phyloP scores from a whole-genome alignment of 2,888 invertebrate genomes.

The Drosophila emarginata region DNA sequence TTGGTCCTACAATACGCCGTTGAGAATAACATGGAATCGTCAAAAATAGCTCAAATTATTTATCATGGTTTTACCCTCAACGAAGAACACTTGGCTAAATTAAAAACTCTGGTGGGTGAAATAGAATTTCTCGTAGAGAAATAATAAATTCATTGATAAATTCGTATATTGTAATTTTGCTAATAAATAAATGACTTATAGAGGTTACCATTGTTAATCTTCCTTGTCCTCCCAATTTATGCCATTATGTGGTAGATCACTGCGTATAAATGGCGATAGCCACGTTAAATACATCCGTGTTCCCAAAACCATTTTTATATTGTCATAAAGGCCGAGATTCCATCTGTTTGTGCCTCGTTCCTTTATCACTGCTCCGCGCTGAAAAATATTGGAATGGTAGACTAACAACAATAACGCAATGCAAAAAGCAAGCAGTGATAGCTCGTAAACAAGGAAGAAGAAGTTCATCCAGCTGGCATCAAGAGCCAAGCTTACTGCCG shows the following conservation, averaged over 20 bases:
- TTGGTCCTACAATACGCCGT: constrained; percentile 84
- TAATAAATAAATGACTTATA: constrained; percentile 21
- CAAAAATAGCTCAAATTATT: constrained; percentile 66
- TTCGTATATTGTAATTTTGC: constrained; percentile 20
- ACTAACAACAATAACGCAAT: constrained; percentile 87
- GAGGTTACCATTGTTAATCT: constrained; percentile 28
- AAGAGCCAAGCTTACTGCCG: constrained; percentile 87
- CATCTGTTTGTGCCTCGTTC: constrained; percentile 85
- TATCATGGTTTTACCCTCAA: constrained; percentile 82
- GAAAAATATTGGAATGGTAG: constrained; percentile 88
- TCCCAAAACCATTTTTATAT: constrained; percentile 90
- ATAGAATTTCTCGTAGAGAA: constrained; percentile 60
- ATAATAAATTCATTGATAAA: constrained; percentile 23
- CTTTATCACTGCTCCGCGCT: constrained; percentile 86
- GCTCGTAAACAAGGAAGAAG: constrained; percentile 87
- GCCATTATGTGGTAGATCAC: constrained; percentile 91
- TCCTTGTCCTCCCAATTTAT: constrained; percentile 83
- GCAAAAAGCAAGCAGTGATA: constrained; percentile 86
- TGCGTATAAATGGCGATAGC: constrained; percentile 90
- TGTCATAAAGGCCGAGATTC: constrained; percentile 88
- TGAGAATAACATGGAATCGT: constrained; percentile 83
- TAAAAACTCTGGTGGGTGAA: constrained; percentile 84
- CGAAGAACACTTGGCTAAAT: constrained; percentile 82
- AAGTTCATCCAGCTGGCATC: constrained; percentile 87
- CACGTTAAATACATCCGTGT: constrained; percentile 90